Base-by-base conservation (phyloP, 1,140 invertebrate species). In the Trissolcus basalis region DNA sequence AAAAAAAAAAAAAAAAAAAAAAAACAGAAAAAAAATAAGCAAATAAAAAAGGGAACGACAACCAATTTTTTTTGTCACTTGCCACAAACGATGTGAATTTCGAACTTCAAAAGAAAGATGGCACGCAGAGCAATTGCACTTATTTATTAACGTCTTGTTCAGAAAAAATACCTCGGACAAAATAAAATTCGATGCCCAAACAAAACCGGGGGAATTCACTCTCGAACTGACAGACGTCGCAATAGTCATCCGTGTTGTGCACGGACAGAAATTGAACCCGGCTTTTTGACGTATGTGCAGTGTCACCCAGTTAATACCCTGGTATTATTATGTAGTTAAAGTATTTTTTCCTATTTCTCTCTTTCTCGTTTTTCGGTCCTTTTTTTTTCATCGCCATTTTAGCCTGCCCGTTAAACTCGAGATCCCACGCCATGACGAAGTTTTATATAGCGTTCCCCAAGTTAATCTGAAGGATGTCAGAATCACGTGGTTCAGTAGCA, bases 401-500 rank as follows among this genome's bases (percentile, higher is more conserved):
- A 50, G 33, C 9, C 36, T 53, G 58, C 19, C 39, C 47, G 50
- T 75, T 60, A 45, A 77, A 55, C 41, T 64, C 41, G 53, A 64
- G 64, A 72, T 79, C 43, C 58, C 9, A 36, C 33, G 47, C 15
- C 19, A 48, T 64, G 68, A 74, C 64, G 58, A 71, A 80, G 65
- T 80, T 78, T 82, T 81, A 78, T 72, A 78, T 59, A 79, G 79
- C 56, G 81, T 82, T 80, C 77, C 73, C 65, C 56, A 72, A 79
- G 51, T 58, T 65, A 75, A 83, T 82, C 75, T 59, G 59, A 81
- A 83, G 82, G 78, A 77, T 77, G 81, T 83, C 81, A 81, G 72
- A 77, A 81, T 83, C 81, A 78, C 81, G 81, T 81, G 81, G 81
- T 80, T 82, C 80, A 76, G 65, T 77, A 48, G 53, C 64, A 76